These are phyloP conservation scores for Cephalotes varians DNA, from an alignment of 2,888 invertebrate genomes.

Conservation along the genomic window DNA sequence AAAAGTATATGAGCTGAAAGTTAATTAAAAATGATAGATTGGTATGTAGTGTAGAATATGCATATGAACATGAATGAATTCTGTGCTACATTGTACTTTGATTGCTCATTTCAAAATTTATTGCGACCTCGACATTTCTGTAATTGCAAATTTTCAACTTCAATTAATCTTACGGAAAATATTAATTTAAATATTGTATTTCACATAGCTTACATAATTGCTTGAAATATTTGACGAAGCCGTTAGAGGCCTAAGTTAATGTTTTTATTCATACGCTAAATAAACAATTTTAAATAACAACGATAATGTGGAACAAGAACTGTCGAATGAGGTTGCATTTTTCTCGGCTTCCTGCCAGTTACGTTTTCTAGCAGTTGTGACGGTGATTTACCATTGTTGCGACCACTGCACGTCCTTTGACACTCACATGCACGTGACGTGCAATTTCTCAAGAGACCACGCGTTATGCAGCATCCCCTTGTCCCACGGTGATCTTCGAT, in stretches of 20 bases:
- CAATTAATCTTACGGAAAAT: not conserved
- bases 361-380: not conserved
- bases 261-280: not conserved
- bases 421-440: constrained; percentile 45
- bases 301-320: not conserved
- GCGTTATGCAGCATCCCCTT: constrained; percentile 12
- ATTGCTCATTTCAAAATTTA: not conserved
- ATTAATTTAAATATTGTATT: not conserved
- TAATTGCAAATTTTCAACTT: constrained; percentile 1
- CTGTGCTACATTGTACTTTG: not conserved
- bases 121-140: not conserved
- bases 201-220: not conserved
- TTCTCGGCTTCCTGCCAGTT: not conserved
- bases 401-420: not conserved
- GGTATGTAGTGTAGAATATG: not conserved
- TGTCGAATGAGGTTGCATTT: not conserved
- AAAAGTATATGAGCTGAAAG: not conserved
- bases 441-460: constrained; percentile 65
- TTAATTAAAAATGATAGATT: not conserved
- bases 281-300: not conserved
- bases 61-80: not conserved
- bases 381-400: constrained; percentile 47
- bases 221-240: too few species aligned
- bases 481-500: constrained; percentile 33
- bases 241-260: not conserved